A percentile compares a stretch with the other conserved stretches of the same genome.
These are phyloP conservation scores for Myocastor coypus DNA, from an alignment of 2,113 vertebrate genomes.

Conservation along the genomic window DNA sequence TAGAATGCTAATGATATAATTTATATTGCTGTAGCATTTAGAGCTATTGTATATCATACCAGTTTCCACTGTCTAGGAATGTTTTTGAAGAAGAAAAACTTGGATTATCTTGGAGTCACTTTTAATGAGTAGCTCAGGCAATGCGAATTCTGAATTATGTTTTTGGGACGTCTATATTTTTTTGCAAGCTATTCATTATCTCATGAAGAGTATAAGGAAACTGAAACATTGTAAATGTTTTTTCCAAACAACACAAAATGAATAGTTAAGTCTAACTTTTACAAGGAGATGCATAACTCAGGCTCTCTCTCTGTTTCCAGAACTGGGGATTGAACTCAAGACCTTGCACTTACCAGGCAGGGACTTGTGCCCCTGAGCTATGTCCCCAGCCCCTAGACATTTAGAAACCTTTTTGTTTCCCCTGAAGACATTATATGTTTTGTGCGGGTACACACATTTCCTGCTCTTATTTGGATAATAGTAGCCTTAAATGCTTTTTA, in stretches of 20 bases:
- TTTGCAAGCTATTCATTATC: not conserved
- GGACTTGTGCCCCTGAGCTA: no score
- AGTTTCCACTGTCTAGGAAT: not conserved
- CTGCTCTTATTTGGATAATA: not conserved
- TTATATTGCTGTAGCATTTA: conserved; percentile 12
- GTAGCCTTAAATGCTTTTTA: not conserved
- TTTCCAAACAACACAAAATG: not conserved
- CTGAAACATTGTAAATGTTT: not conserved
- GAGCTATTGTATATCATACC: not conserved
- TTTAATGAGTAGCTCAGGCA: not conserved
- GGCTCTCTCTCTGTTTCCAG: no score
- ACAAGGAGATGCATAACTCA: not conserved
- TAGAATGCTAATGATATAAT: not conserved
- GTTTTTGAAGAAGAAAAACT: not conserved
- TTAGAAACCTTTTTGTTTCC: not conserved
- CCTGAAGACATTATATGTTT: not conserved
- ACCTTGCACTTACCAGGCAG: no score
- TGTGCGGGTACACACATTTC: not conserved
- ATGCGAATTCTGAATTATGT: not conserved
- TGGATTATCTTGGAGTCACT: not conserved
- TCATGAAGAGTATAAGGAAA: not conserved
- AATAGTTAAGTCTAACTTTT: not conserved
- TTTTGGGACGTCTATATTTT: not conserved
- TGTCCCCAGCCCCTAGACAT: no score
- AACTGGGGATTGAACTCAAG: no score